A percentile compares a stretch with the other conserved stretches of the same genome.
Evolutionary conservation across 2,113 vertebrate genomes (phyloP).

Genomic region (Illadopsis cleaveri): DNA sequence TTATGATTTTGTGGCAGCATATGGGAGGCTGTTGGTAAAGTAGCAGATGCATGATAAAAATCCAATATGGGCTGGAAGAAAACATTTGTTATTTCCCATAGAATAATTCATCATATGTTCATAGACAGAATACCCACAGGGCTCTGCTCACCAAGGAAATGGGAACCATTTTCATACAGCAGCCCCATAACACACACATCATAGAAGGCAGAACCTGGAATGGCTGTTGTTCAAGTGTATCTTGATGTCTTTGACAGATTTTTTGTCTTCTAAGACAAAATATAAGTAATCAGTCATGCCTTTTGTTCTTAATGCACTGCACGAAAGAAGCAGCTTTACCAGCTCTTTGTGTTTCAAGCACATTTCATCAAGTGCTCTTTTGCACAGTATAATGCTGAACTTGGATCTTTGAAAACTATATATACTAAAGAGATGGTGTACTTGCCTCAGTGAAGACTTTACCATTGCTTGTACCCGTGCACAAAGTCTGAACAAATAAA

Average conservation of each 20-base stretch:
- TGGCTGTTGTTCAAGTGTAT: neutral
- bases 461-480: neutral
- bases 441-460: neutral
- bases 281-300: neutral
- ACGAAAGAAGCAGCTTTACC: neutral
- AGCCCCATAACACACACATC: neutral
- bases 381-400: neutral
- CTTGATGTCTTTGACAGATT: neutral
- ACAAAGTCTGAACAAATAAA: neutral
- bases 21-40: conserved; percentile 14
- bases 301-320: neutral
- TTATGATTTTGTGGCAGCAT: neutral
- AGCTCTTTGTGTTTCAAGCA: neutral
- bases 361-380: neutral
- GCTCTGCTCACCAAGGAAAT: neutral
- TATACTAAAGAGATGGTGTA: neutral
- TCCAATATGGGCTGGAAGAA: conserved; percentile 4
- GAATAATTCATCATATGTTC: neutral
- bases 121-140: neutral
- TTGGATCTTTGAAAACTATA: neutral
- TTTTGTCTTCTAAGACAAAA: neutral
- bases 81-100: conserved; percentile 33
- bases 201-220: neutral
- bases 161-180: neutral
- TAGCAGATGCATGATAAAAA: conserved; percentile 43